Evolutionary conservation across 2,797 vertebrate species (phyloP), one percentile per base, ranked within the genome.

Genomic region (Philypnodon macrostomus): DNA sequence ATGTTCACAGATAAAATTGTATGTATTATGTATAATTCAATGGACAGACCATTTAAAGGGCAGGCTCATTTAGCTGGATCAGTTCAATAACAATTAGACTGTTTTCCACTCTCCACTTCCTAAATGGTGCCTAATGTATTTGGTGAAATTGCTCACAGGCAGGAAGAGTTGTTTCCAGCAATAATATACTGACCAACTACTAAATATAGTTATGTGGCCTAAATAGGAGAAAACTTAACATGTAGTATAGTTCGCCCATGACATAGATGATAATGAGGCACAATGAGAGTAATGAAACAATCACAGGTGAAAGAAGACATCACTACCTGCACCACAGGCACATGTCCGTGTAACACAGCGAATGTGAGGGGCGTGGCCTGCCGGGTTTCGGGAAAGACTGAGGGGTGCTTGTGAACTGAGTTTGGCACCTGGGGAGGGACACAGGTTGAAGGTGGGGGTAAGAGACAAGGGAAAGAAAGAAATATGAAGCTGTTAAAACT

Each of bases 281-380:
- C 67, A 76, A 72, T n/a, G 52, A 80, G 51, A 70, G 63, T 67
- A 31, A 62, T 7, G 72, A 79, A 47, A 76, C 53, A 74, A 39
- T 60, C 53, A 84, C 60, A 77, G 75, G 62, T 77, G 75, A 79
- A 65, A 52, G 21, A 72, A 49, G 69, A 63, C 32, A 53, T 85
- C 76, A 85, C 87, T 97, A 99, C 97, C 96, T 99, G 97, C 87
- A 97, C 93, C 89, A 98, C 95, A 75, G 97, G 96, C 87, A 99
- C 93, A 89, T 99, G 96, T 91, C 95, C 96, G 75, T 98, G 96
- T 73, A 98, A 94, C 88, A 98, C 94, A 77, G 97, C 95, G 81
- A 98, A 98, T 78, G 96, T 98, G 90, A 99, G 93, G 77, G 97
- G 92, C 75, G 97, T 98, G 91, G 93, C 95, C 91, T 98, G 97